Evolutionary conservation across 2,113 vertebrate species (phyloP).

Genomic region (Emydocephalus ijimae): DNA sequence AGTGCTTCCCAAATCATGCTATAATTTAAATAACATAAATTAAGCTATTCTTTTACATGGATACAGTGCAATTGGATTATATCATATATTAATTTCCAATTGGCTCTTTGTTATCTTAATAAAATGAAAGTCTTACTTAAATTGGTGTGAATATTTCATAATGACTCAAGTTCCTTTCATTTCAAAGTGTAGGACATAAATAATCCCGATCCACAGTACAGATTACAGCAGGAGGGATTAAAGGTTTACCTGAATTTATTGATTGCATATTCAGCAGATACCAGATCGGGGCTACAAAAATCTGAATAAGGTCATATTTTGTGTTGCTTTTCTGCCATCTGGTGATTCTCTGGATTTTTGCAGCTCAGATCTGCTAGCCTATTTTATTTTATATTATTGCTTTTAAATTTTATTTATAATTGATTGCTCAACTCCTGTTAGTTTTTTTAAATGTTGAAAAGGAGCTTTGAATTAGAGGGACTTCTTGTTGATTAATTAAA

Average conservation of each 20-base stretch:
- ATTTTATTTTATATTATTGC: not conserved
- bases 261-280: not conserved
- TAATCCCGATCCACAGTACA: not conserved
- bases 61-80: not conserved
- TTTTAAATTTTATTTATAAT: not conserved
- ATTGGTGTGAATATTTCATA: not conserved
- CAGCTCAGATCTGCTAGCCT: not conserved
- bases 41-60: not conserved
- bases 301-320: not conserved
- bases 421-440: not conserved
- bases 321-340: not conserved
- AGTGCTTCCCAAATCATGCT: not conserved
- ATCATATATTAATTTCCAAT: not conserved
- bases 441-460: not conserved
- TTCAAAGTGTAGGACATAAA: not conserved
- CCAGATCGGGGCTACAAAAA: not conserved
- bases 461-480: not conserved
- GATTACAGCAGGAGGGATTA: not conserved
- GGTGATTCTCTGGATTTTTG: not conserved
- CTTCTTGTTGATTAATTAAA: not conserved
- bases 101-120: not conserved
- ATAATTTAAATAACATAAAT: not conserved
- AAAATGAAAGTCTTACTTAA: not conserved
- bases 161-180: not conserved
- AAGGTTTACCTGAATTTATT: not conserved